Evolutionary conservation across 2,888 invertebrate genomes (phyloP).

Genomic region (Lochmaea capreae): DNA sequence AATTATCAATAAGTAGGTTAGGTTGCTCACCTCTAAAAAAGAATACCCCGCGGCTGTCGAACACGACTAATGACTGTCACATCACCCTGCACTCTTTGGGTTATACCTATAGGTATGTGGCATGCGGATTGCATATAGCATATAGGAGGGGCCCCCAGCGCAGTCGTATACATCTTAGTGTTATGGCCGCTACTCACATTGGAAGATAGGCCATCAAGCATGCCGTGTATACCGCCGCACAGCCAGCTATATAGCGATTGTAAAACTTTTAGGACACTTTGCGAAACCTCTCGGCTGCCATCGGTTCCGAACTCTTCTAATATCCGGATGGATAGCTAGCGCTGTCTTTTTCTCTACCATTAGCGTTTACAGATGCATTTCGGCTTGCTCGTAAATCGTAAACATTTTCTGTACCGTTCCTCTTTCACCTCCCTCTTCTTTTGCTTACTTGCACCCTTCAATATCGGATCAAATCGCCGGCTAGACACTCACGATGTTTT

Average conservation of each 20-base stretch:
- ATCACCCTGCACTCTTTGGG: conserved; percentile 64
- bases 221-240: conserved; percentile 67
- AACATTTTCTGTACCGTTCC: conserved; percentile 54
- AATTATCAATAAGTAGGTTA: conserved; percentile 57
- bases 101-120: conserved; percentile 66
- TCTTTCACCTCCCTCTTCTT: conserved; percentile 44
- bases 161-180: conserved; percentile 73
- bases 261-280: conserved; percentile 75
- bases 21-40: conserved; percentile 62
- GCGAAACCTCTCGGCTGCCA: conserved; percentile 65
- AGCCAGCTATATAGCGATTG: conserved; percentile 66
- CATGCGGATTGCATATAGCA: conserved; percentile 67
- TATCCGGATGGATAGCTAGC: conserved; percentile 61
- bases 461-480: conserved; percentile 31
- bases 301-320: conserved; percentile 63
- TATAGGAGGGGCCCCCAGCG: conserved; percentile 69
- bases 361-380: conserved; percentile 52
- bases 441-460: conserved; percentile 44
- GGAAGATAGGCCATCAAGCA: conserved; percentile 76
- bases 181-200: conserved; percentile 75
- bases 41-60: conserved; percentile 64
- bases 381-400: conserved; percentile 61
- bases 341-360: conserved; percentile 55
- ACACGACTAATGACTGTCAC: conserved; percentile 67
- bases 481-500: conserved; percentile 33